phyloP scores from a whole-genome alignment of 2,888 invertebrate genomes.

The Caenorhabditis macrosperma region DNA sequence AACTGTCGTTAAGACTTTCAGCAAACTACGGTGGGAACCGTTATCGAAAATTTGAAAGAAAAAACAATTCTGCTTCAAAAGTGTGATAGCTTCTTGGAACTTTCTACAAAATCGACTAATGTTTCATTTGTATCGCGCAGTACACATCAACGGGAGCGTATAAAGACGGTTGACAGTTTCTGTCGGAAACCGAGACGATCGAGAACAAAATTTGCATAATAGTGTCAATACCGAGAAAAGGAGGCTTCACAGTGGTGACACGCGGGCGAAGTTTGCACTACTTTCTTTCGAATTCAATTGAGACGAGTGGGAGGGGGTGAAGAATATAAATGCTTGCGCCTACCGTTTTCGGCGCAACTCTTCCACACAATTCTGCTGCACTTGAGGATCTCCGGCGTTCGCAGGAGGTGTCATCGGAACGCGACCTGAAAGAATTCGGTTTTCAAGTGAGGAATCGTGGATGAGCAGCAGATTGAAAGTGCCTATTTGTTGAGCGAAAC shows the following conservation, averaged over 20 bases:
- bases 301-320: background rate
- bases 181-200: conserved; percentile 25
- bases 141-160: too few relatives aligned
- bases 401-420: conserved; percentile 67
- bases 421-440: conserved; percentile 24
- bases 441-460: background rate
- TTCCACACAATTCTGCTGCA: conserved; percentile 74
- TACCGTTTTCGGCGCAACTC: conserved; percentile 76
- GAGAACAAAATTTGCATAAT: conserved; percentile 41
- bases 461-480: too few relatives aligned
- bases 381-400: conserved; percentile 65
- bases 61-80: background rate
- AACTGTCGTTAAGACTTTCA: background rate
- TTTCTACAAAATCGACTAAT: too few relatives aligned
- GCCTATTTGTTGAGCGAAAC: too few relatives aligned
- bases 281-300: background rate
- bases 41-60: background rate
- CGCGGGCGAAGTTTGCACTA: conserved; percentile 21
- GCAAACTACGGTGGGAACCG: background rate
- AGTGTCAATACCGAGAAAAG: conserved; percentile 40
- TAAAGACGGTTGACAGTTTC: background rate
- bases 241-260: background rate
- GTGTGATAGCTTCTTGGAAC: too few relatives aligned
- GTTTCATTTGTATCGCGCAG: background rate
- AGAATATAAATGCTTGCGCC: conserved; percentile 16